These are phyloP conservation scores for Epinephelus cyanopodus DNA, from an alignment of 2,113 vertebrate species.

Conservation along the genomic window DNA sequence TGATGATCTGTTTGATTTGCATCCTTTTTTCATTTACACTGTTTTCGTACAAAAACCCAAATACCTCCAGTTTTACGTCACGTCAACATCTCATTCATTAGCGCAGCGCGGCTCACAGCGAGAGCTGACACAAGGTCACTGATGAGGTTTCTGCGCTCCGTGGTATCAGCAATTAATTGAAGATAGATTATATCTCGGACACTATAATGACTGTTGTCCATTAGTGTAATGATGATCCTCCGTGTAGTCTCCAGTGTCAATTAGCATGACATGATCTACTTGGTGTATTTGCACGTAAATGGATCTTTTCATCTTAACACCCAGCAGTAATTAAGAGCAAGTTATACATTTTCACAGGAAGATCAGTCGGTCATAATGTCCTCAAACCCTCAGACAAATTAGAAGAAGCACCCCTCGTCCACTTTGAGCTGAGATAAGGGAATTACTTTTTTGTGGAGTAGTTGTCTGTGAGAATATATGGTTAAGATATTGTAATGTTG, in stretches of 20 bases:
- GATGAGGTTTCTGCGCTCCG: not conserved
- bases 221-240: constrained; percentile 51
- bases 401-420: not conserved
- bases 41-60: not conserved
- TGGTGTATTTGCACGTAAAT: constrained; percentile 47
- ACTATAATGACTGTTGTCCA: constrained; percentile 39
- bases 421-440: not conserved
- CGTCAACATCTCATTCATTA: not conserved
- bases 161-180: constrained; percentile 39
- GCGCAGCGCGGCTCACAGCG: not conserved
- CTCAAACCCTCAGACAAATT: not conserved
- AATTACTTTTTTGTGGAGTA: not conserved
- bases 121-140: constrained; percentile 18
- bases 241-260: constrained; percentile 32
- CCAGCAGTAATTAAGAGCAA: constrained; percentile 29
- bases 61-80: not conserved
- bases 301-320: constrained; percentile 42
- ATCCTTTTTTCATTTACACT: not conserved
- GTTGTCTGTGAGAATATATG: not conserved
- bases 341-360: constrained; percentile 14
- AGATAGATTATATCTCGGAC: constrained; percentile 31
- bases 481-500: not conserved
- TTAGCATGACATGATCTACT: constrained; percentile 47
- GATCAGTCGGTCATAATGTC: not conserved
- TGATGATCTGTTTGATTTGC: not conserved